Evolutionary conservation across 2,113 vertebrate species (phyloP).

Genomic region (Marmota flaviventris): DNA sequence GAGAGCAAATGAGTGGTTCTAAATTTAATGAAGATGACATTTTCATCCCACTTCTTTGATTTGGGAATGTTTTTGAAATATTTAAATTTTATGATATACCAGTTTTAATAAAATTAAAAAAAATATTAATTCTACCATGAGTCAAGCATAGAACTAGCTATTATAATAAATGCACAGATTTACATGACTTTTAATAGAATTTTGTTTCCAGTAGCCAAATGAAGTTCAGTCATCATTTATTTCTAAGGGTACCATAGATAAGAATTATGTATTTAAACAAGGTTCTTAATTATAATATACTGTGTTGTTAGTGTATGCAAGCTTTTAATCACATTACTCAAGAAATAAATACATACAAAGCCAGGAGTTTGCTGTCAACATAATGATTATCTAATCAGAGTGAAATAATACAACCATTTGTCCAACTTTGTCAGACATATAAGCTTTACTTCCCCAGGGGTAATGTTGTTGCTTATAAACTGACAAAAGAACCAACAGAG

Average conservation of each 20-base stretch:
- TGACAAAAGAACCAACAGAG: background rate
- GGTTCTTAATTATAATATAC: conserved; percentile 64
- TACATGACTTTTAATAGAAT: background rate
- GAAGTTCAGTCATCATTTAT: conserved; percentile 20
- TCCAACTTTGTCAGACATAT: background rate
- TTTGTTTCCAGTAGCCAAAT: conserved; percentile 31
- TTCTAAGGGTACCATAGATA: conserved; percentile 15
- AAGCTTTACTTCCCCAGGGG: background rate
- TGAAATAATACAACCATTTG: conserved; percentile 8
- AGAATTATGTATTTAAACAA: conserved; percentile 36
- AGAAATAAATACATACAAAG: conserved; percentile 60
- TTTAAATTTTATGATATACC: background rate
- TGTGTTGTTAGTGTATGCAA: conserved; percentile 44
- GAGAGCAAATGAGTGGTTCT: background rate
- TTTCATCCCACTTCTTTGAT: background rate
- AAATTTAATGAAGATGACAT: background rate
- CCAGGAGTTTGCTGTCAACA: conserved; percentile 33
- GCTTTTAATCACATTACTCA: conserved; percentile 36
- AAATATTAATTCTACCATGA: background rate
- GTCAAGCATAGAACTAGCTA: background rate
- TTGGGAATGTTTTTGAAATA: background rate
- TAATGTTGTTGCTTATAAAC: background rate
- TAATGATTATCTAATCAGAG: conserved; percentile 53
- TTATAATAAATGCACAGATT: background rate
- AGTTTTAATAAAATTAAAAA: conserved; percentile 54